Base-by-base conservation (phyloP, 2,888 invertebrate species). In the Erpobdella octoculata region DNA sequence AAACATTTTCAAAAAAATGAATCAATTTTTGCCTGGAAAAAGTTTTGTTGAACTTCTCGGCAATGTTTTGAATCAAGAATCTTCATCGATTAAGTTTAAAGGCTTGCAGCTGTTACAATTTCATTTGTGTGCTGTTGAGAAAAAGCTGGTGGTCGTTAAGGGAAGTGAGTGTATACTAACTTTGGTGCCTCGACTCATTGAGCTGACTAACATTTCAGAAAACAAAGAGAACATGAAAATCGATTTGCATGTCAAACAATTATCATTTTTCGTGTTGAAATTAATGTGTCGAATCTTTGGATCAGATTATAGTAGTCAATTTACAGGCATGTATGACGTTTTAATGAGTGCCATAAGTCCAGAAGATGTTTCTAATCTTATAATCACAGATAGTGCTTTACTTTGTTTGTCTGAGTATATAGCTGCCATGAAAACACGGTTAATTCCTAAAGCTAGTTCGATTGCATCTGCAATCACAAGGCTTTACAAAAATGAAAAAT, bases 211-310 rank as follows among this genome's bases (percentile, higher is more conserved):
- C 25, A 35, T 36, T 18, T 65, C 36, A n/a, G 25, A 37, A 38
- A 38, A 65, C 1, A 21, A 46, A 28, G 46, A 67, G 25, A 35
- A 67, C 21, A n/a, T n/a, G 31, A 67, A 46, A 21, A 15, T 28
- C 0, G 31, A 38, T 28, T 25, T 48, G 0, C 8, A 28, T 28
- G 18, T 28, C 28, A 36, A 67, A 41, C 67, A 67, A n/a, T 35
- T 67, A 31, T 41, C 28, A 3, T 67, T 67, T 33, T n/a, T 67
- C 31, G 48, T 46, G 25, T 28, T 67, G 41, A 67, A 67, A 28
- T 25, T 67, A 0, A 35, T 67, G 21, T 41, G 38, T 18, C 41
- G 41, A 28, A 25, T 25, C 28, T 67, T 46, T 18, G 67, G 67
- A 2, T 18, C 15, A 6, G 25, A 28, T 18, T 15, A 67, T 28